Conservation (phyloP, 2,888 invertebrate species). For the Listrodromus nycthemerus region DNA sequence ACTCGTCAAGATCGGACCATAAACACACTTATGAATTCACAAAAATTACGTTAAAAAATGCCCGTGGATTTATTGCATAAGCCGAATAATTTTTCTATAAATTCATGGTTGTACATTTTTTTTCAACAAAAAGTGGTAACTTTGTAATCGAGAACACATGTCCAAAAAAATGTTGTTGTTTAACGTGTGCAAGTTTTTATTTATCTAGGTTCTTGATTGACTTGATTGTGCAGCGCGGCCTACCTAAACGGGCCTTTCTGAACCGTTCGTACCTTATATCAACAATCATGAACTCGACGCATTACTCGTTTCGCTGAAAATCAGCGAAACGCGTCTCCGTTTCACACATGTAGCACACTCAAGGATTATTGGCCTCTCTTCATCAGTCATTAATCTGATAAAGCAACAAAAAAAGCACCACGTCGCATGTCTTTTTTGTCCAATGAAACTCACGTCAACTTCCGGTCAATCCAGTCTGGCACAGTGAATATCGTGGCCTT, state of each 20-base stretch:
- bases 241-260: not conserved
- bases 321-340: conserved; percentile 36
- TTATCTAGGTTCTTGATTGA: too few species aligned
- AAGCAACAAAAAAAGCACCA: not conserved
- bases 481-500: not conserved
- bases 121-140: too few species aligned
- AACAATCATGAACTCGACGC: conserved; percentile 13
- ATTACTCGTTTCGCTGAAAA: conserved; percentile 12
- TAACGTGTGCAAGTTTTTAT: too few species aligned
- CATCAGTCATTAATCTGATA: conserved; percentile 24
- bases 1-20: too few species aligned
- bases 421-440: not conserved
- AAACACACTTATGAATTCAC: too few species aligned
- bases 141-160: too few species aligned
- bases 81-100: too few species aligned
- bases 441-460: conserved; percentile 28
- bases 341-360: conserved; percentile 8
- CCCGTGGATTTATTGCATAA: too few species aligned
- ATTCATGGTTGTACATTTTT: too few species aligned
- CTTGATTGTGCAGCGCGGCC: too few species aligned
- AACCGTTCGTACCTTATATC: conserved; percentile 2
- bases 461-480: conserved; percentile 51
- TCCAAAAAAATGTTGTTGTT: too few species aligned
- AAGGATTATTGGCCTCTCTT: conserved; percentile 23
- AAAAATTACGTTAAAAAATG: too few species aligned